Percentiles rank a stretch among this genome's conserved stretches.
Conservation (phyloP, 2,797 vertebrate species). For the Gallinago nigripennis region DNA sequence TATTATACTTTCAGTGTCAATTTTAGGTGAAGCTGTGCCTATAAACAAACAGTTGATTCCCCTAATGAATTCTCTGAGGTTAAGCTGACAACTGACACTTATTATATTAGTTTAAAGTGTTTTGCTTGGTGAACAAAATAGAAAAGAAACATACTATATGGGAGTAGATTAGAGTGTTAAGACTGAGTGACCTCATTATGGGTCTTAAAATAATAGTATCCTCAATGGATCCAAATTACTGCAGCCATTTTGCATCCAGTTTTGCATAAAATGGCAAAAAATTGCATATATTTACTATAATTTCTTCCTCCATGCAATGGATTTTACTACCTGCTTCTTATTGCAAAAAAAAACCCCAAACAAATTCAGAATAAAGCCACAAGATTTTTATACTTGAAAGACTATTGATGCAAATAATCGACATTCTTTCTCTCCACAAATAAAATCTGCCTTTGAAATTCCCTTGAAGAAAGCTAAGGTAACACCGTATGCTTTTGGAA, state of each 20-base stretch:
- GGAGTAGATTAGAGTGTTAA: neutral
- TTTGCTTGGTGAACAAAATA: neutral
- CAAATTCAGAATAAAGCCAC: neutral
- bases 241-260: neutral
- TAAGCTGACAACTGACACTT: neutral
- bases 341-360: neutral
- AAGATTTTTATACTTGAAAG: neutral
- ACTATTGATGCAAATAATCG: neutral
- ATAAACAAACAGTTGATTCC: neutral
- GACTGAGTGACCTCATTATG: neutral
- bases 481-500: neutral
- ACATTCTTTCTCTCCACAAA: neutral
- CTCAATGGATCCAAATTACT: neutral
- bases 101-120: neutral
- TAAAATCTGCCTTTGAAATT: neutral
- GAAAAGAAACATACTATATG: neutral
- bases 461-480: neutral
- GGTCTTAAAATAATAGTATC: neutral
- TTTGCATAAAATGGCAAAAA: neutral
- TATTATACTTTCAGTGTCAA: neutral
- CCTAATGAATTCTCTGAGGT: neutral
- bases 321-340: neutral
- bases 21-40: neutral
- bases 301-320: neutral
- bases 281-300: neutral